Conservation (phyloP, 2,797 vertebrate genomes). For the Epinephelus malabaricus region DNA sequence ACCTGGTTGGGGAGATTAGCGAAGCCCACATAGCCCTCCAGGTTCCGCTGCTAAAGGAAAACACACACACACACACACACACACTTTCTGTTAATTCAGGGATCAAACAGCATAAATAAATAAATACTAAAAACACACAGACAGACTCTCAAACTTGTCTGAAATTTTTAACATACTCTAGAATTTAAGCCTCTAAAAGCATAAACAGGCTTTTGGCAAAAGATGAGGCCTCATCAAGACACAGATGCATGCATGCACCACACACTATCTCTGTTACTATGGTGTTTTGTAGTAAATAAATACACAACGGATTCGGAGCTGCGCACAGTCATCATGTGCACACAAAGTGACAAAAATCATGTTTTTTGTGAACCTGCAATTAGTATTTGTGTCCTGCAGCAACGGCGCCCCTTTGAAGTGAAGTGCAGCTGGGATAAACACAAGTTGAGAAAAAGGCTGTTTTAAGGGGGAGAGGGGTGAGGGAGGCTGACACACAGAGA, state of each 20-base stretch:
- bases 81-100: constrained; percentile 2
- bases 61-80: constrained; percentile 30
- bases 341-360: constrained; percentile 26
- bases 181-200: not conserved
- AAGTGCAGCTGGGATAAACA: constrained; percentile 57
- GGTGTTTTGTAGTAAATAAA: constrained; percentile 9
- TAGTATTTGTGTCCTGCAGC: constrained; percentile 57
- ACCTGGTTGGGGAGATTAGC: constrained; percentile 90
- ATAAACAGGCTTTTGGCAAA: not conserved
- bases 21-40: constrained; percentile 89
- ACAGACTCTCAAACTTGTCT: not conserved
- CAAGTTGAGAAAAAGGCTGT: constrained; percentile 17
- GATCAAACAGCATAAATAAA: not conserved
- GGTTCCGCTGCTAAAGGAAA: constrained; percentile 85
- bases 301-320: not conserved
- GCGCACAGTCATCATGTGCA: constrained; percentile 6
- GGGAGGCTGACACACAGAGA: constrained; percentile 11
- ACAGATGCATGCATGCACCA: constrained; percentile 1
- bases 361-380: constrained; percentile 54
- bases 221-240: not conserved
- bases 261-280: constrained; percentile 10
- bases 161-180: not conserved
- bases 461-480: constrained; percentile 25
- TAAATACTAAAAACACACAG: not conserved
- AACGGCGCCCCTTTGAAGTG: constrained; percentile 57